These are phyloP conservation scores for Poecilia wingei DNA, from an alignment of 2,797 vertebrate species.

Conservation along the genomic window DNA sequence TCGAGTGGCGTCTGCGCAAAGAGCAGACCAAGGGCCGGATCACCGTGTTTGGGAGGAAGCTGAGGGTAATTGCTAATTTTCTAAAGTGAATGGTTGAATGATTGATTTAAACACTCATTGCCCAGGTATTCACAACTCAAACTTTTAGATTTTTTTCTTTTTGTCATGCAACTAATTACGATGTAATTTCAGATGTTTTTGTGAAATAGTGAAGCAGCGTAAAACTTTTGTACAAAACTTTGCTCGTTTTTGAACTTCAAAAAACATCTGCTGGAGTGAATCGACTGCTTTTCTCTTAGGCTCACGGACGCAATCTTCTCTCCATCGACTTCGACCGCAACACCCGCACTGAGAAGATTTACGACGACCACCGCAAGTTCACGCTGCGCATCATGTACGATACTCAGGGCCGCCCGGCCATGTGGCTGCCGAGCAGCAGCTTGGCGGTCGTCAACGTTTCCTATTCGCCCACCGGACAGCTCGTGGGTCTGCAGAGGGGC, in stretches of 20 bases:
- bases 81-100: not conserved
- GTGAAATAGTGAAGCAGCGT: not conserved
- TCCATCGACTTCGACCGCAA: conserved; percentile 99
- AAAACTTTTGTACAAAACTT: not conserved
- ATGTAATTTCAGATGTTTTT: not conserved
- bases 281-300: conserved; percentile 72
- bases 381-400: conserved; percentile 97
- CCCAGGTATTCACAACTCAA: not conserved
- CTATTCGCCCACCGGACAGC: conserved; percentile 91
- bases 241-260: no score
- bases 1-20: conserved; percentile 98
- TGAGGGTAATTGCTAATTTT: conserved; percentile 83
- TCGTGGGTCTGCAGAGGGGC: conserved; percentile 94
- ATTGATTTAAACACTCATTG: not conserved
- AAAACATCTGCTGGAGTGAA: not conserved
- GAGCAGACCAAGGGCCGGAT: conserved; percentile 98
- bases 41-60: conserved; percentile 97
- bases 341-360: conserved; percentile 98
- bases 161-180: not conserved
- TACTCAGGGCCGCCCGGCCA: conserved; percentile 94
- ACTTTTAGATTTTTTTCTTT: not conserved
- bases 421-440: conserved; percentile 98
- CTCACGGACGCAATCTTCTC: conserved; percentile 94
- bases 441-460: conserved; percentile 97
- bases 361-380: conserved; percentile 98